A percentile compares a stretch with the other conserved stretches of the same genome.
phyloP scores from a whole-genome alignment of 2,113 vertebrate genomes.

The Nyctereutes procyonoides region DNA sequence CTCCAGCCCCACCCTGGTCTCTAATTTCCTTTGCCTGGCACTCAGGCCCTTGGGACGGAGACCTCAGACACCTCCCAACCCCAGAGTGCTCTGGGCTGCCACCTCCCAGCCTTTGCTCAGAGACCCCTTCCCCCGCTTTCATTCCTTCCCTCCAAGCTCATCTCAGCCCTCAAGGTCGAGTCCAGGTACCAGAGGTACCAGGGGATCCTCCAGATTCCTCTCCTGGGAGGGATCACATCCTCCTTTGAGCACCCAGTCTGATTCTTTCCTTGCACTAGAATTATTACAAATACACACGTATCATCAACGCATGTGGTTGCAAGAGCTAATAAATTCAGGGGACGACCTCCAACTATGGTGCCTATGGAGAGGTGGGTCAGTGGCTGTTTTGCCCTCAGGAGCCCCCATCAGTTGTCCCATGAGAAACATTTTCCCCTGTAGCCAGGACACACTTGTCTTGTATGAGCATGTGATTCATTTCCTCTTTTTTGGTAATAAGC shows the following conservation, averaged over 20 bases:
- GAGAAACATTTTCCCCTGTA: background rate
- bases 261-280: background rate
- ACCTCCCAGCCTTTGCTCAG: background rate
- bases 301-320: accelerated
- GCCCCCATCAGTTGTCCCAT: background rate
- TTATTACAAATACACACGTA: accelerated
- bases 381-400: background rate
- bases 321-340: background rate
- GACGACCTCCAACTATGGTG: background rate
- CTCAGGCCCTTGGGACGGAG: background rate
- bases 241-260: background rate
- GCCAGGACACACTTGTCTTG: background rate
- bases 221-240: background rate
- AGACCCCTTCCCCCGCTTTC: background rate
- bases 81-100: background rate
- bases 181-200: background rate
- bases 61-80: too few relatives aligned
- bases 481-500: background rate
- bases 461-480: background rate
- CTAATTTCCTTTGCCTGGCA: background rate
- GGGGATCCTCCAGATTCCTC: background rate
- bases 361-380: too few relatives aligned
- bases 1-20: background rate
- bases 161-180: background rate
- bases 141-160: background rate